Conservation (phyloP, 2,888 invertebrate species). For the Phragmatobia fuliginosa region DNA sequence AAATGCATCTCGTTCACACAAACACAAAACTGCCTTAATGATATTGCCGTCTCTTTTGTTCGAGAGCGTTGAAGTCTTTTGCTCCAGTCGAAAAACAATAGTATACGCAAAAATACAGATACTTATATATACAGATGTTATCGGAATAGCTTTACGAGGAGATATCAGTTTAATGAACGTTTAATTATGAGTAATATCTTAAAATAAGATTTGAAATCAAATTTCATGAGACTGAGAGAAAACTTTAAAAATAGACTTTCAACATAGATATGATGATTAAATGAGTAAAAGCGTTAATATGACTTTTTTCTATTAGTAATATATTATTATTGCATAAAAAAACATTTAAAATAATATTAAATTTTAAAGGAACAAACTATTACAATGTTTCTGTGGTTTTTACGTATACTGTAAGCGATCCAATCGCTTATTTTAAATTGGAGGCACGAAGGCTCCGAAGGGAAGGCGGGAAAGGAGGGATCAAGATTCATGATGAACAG, state of each 20-base stretch:
- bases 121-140: slow-evolving; percentile 6
- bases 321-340: neutral
- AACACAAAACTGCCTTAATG: slow-evolving; percentile 56
- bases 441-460: slow-evolving; percentile 60
- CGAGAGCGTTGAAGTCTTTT: slow-evolving; percentile 83
- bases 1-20: slow-evolving; percentile 73
- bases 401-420: slow-evolving; percentile 55
- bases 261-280: no score
- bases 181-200: neutral
- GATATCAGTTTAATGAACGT: neutral
- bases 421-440: slow-evolving; percentile 74
- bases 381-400: slow-evolving; percentile 39
- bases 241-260: no score
- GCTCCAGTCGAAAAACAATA: slow-evolving; percentile 63
- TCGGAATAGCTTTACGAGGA: neutral
- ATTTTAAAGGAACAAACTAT: neutral
- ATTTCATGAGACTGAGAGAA: neutral
- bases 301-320: neutral
- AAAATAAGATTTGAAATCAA: neutral
- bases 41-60: slow-evolving; percentile 63
- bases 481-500: slow-evolving; percentile 70
- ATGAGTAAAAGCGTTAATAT: neutral
- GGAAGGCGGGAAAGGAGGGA: slow-evolving; percentile 71
- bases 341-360: neutral
- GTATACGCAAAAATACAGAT: slow-evolving; percentile 56